These are phyloP conservation scores for Ceyx margarethae DNA, from an alignment of 2,113 vertebrate genomes.

Conservation along the genomic window DNA sequence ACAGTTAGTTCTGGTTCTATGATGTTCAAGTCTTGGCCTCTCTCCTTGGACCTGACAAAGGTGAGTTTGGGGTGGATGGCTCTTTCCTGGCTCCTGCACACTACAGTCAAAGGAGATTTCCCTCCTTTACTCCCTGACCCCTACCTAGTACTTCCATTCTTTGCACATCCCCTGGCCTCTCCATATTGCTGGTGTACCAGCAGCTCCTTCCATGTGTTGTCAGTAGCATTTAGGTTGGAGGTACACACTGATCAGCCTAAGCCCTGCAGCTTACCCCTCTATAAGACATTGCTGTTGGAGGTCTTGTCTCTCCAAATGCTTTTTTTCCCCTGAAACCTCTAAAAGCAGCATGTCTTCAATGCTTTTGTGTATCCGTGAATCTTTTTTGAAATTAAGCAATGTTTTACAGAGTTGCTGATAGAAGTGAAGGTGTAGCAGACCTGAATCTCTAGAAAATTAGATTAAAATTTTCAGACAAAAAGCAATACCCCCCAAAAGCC, in stretches of 20 bases:
- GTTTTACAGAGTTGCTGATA: neutral
- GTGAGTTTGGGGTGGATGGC: neutral
- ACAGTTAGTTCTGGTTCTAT: neutral
- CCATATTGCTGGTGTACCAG: rapidly evolving
- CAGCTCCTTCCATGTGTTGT: neutral
- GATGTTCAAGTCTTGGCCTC: neutral
- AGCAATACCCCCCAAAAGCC: neutral
- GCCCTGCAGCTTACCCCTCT: neutral
- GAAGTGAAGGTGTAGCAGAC: neutral
- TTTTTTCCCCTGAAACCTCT: neutral
- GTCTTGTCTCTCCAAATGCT: neutral
- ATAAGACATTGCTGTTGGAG: neutral
- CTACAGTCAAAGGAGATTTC: neutral
- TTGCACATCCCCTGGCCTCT: neutral
- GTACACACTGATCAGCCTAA: neutral
- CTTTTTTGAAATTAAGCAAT: neutral
- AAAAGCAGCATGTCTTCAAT: neutral
- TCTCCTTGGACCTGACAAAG: neutral
- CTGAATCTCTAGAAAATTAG: neutral
- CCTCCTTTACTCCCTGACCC: neutral
- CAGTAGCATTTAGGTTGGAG: neutral
- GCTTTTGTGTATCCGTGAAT: neutral
- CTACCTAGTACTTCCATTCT: neutral
- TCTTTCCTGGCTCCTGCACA: neutral
- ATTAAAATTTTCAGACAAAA: neutral